Evolutionary conservation across 2,888 invertebrate species (phyloP).

Genomic region (Onthophagus sagittarius): DNA sequence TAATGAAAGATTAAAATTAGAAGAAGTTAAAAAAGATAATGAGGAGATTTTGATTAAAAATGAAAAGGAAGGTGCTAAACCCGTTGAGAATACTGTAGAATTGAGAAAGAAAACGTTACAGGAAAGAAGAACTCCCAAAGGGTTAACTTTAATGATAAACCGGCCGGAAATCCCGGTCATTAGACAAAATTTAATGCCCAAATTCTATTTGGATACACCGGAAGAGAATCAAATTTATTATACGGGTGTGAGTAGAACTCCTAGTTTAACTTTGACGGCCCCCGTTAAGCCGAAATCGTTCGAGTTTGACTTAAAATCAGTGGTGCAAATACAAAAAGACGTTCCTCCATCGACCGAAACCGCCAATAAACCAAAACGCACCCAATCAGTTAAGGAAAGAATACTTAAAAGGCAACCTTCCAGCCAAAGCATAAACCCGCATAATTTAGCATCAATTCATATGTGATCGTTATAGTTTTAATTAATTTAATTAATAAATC

Average conservation of each 20-base stretch:
- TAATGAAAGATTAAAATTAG: neutral
- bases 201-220: conserved; percentile 47
- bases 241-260: conserved; percentile 32
- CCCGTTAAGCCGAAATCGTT: conserved; percentile 38
- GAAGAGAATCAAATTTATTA: conserved; percentile 41
- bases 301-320: conserved; percentile 44
- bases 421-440: neutral
- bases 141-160: conserved; percentile 41
- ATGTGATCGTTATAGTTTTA: neutral
- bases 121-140: conserved; percentile 44
- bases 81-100: conserved; percentile 26
- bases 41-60: neutral
- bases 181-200: conserved; percentile 46
- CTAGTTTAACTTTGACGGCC: conserved; percentile 40
- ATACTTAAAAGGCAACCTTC: conserved; percentile 12
- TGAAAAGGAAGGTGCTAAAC: neutral
- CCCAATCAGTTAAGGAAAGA: conserved; percentile 9
- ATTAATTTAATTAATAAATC: neutral
- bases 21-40: neutral
- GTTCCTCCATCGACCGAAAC: neutral
- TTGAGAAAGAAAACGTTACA: conserved; percentile 42
- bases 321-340: conserved; percentile 45
- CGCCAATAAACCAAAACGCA: conserved; percentile 2
- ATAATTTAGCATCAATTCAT: neutral
- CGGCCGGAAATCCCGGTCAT: conserved; percentile 43